Evolutionary conservation across 2,113 vertebrate species (phyloP).

Genomic region (Perccottus glenii): DNA sequence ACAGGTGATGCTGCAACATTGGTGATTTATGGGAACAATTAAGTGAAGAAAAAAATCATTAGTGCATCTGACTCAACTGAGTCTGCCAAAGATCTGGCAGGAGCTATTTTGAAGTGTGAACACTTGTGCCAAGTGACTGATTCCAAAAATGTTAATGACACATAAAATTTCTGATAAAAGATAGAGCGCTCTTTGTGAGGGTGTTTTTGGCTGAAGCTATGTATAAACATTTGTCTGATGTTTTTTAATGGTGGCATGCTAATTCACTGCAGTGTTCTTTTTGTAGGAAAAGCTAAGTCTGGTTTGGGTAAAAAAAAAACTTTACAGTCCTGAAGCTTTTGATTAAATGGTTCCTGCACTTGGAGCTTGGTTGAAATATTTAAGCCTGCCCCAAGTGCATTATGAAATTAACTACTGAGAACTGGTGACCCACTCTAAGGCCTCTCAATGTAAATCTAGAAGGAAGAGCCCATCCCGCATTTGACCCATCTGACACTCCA

Average conservation of each 20-base stretch:
- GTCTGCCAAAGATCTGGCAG: conserved; percentile 23
- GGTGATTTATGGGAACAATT: conserved; percentile 34
- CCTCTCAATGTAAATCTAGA: conserved; percentile 62
- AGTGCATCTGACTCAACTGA: conserved; percentile 10
- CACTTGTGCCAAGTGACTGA: conserved; percentile 44
- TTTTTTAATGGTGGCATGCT: not conserved
- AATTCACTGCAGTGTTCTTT: not conserved
- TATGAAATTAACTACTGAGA: conserved; percentile 74
- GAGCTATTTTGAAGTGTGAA: conserved; percentile 33
- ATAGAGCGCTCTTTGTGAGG: conserved; percentile 21
- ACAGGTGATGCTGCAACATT: conserved; percentile 17
- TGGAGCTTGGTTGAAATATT: conserved; percentile 62
- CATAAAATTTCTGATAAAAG: conserved; percentile 37
- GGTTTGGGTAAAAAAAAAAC: conserved; percentile 19
- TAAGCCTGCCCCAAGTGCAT: conserved; percentile 66
- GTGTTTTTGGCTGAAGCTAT: conserved; percentile 14
- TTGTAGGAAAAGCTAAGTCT: not conserved
- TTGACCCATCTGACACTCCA: conserved; percentile 53
- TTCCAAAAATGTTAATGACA: conserved; percentile 57
- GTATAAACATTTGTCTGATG: conserved; percentile 18
- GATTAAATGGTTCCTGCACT: conserved; percentile 68
- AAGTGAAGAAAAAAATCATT: conserved; percentile 1
- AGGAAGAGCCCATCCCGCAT: conserved; percentile 54
- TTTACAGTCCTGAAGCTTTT: conserved; percentile 36
- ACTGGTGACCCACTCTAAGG: conserved; percentile 58